These are phyloP conservation scores for Meganola albula DNA, from an alignment of 2,888 invertebrate species.

Conservation along the genomic window DNA sequence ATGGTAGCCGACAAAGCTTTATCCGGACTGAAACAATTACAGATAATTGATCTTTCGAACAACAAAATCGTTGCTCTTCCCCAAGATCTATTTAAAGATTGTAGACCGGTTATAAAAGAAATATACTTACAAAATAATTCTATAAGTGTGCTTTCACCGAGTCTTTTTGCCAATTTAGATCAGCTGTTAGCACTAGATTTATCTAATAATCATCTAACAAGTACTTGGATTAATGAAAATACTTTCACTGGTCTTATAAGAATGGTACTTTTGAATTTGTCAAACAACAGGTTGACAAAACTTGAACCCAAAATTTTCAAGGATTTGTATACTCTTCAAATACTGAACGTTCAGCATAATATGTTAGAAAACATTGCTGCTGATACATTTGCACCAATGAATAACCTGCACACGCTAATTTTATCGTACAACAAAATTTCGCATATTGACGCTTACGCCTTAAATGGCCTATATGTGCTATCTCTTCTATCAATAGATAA, in stretches of 20 bases:
- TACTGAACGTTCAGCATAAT: conserved; percentile 91
- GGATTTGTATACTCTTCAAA: conserved; percentile 90
- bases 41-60: conserved; percentile 91
- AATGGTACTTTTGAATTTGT: conserved; percentile 90
- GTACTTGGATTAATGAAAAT: conserved; percentile 89
- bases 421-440: conserved; percentile 91
- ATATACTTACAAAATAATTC: conserved; percentile 95
- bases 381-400: conserved; percentile 93
- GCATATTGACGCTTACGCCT: conserved; percentile 89
- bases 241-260: conserved; percentile 93
- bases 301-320: conserved; percentile 90
- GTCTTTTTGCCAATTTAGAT: conserved; percentile 89
- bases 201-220: conserved; percentile 90
- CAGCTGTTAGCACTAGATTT: conserved; percentile 89
- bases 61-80: conserved; percentile 94
- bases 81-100: conserved; percentile 88
- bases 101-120: conserved; percentile 88
- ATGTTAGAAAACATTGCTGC: conserved; percentile 89
- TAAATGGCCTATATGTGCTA: conserved; percentile 92
- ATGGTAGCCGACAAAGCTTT: conserved; percentile 92
- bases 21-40: conserved; percentile 86
- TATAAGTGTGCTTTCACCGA: conserved; percentile 89
- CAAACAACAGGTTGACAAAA: conserved; percentile 88
- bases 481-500: conserved; percentile 91
- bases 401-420: conserved; percentile 92